Conservation (phyloP, 2,113 vertebrate species). For the Meleagris gallopavo region DNA sequence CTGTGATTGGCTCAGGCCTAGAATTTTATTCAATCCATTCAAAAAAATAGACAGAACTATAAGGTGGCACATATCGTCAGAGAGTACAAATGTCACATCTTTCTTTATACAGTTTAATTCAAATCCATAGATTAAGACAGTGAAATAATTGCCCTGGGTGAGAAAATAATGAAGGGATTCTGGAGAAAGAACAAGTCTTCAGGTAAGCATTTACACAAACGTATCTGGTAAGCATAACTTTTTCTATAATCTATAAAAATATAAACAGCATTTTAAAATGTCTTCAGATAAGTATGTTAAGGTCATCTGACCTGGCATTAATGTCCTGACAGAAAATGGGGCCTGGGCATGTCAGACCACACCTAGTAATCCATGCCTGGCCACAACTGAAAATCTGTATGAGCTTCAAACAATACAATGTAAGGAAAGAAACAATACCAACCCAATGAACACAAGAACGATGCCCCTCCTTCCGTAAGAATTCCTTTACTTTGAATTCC, state of each 20-base stretch:
- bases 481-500: no score
- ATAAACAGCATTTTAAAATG: conserved; percentile 60
- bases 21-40: conserved; percentile 77
- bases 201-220: conserved; percentile 44
- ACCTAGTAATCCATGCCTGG: neutral
- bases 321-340: neutral
- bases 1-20: conserved; percentile 33
- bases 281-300: neutral
- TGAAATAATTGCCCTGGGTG: conserved; percentile 26
- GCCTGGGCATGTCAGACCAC: neutral
- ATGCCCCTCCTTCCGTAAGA: neutral
- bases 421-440: neutral
- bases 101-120: conserved; percentile 48
- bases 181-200: conserved; percentile 32
- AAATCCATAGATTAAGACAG: conserved; percentile 64
- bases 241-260: conserved; percentile 78
- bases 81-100: conserved; percentile 59
- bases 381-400: neutral
- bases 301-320: conserved; percentile 5
- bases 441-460: neutral
- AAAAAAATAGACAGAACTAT: conserved; percentile 70
- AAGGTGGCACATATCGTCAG: conserved; percentile 62
- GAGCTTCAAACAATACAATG: neutral
- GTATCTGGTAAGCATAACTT: conserved; percentile 60
- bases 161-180: conserved; percentile 43